Percentiles rank a stretch among this genome's conserved stretches.
These are phyloP conservation scores for Zalophus californianus DNA, from an alignment of 2,797 vertebrate species.

Conservation along the genomic window DNA sequence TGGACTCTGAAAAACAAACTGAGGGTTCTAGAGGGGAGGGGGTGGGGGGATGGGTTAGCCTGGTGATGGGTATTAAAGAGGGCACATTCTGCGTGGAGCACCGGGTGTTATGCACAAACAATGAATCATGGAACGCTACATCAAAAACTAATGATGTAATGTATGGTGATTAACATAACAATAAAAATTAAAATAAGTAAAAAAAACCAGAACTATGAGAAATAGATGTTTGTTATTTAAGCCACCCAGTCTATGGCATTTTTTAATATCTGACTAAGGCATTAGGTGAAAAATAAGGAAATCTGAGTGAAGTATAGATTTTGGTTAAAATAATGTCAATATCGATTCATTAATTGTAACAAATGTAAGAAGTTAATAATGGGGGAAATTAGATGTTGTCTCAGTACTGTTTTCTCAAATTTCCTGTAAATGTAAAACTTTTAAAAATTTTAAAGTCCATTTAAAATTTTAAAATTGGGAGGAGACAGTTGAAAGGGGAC, in stretches of 20 bases:
- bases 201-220: not conserved
- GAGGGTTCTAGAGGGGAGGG: no score
- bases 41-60: no score
- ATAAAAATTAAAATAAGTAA: no score
- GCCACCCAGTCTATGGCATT: not conserved
- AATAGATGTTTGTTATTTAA: not conserved
- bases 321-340: not conserved
- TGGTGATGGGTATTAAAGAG: no score
- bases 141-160: no score
- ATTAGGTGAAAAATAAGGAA: not conserved
- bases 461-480: not conserved
- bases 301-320: not conserved
- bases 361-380: not conserved
- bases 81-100: no score
- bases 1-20: no score
- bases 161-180: no score
- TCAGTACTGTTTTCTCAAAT: not conserved
- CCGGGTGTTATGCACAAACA: no score
- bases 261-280: not conserved
- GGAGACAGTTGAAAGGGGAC: not conserved
- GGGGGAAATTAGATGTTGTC: not conserved
- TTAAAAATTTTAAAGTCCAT: not conserved
- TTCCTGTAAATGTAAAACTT: not conserved
- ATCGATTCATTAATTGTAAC: not conserved
- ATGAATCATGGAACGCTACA: no score